Conservation (phyloP, 2,113 vertebrate species). For the Hepsetus odoe region DNA sequence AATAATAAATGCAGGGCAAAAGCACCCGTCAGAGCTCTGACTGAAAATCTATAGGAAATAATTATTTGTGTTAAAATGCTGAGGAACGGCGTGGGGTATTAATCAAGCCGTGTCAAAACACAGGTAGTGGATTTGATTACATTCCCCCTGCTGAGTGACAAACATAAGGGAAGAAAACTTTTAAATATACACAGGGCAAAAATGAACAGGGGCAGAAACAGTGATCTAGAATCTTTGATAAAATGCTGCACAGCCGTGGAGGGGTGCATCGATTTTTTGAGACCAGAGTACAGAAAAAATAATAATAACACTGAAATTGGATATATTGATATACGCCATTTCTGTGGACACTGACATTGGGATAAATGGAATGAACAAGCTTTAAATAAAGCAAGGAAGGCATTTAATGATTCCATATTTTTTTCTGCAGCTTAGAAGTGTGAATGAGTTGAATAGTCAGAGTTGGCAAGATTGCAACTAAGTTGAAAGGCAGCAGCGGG, state of each 20-base stretch:
- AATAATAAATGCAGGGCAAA: conserved; percentile 55
- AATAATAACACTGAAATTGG: conserved; percentile 69
- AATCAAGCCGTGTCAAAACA: conserved; percentile 64
- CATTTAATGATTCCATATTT: conserved; percentile 66
- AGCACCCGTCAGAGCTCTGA: conserved; percentile 54
- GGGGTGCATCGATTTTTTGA: conserved; percentile 69
- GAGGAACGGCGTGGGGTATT: conserved; percentile 58
- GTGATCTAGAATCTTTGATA: conserved; percentile 61
- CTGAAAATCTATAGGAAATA: conserved; percentile 60
- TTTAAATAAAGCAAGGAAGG: conserved; percentile 54
- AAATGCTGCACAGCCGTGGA: conserved; percentile 61
- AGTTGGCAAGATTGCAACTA: conserved; percentile 63
- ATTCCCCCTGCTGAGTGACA: conserved; percentile 59
- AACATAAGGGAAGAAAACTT: conserved; percentile 60
- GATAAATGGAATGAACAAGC: conserved; percentile 42
- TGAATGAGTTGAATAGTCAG: conserved; percentile 66
- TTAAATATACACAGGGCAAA: conserved; percentile 57
- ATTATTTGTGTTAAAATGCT: conserved; percentile 61
- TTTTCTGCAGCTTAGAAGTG: conserved; percentile 57
- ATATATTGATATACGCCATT: conserved; percentile 73
- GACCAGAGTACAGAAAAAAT: conserved; percentile 36
- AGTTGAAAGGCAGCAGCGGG: conserved; percentile 55
- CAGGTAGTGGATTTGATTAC: conserved; percentile 63
- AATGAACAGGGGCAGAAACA: conserved; percentile 56
- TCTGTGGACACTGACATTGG: conserved; percentile 56